Evolutionary conservation across 2,888 invertebrate genomes (phyloP), one percentile per base, ranked within the genome.

Genomic region (Xestia sexstrigata): DNA sequence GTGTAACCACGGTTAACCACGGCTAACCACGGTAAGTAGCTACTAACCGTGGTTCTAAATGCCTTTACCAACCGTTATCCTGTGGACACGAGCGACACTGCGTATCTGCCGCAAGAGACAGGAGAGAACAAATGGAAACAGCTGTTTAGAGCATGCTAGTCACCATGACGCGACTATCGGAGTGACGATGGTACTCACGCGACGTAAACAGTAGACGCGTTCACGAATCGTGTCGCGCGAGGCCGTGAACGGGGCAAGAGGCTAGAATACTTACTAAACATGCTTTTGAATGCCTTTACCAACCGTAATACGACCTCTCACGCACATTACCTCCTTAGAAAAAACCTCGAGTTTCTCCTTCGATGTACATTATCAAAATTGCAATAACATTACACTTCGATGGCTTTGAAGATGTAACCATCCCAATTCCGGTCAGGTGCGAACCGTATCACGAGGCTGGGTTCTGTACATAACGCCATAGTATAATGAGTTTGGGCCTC

Each of bases 381-480:
- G 87, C 80, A 88, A 88, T 88, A 88, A 79, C 82, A 87, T 87
- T 77, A 87, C 75, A 82, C 74, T 70, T 75, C 58, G 67, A 84
- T 86, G 63, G 73, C 69, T 88, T 83, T 80, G 73, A 78, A 78
- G 83, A 76, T 78, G n/a, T n/a, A n/a, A 75, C 76, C 65, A 87
- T 88, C 75, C 69, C 70, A 55, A 89, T 91, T 89, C 90, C 55
- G 78, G 89, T 91, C 90, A 91, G 89, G 90, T 90, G 82, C 87
- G 74, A 85, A 75, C 83, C 86, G 77, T 84, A 87, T 80, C 84
- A 76, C n/a, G 87, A 67, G 47, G 42, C 84, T 70, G 72, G 83
- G 80, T 83, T 88, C 81, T 70, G 86, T 86, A 87, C 76, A 85
- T 86, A 88, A 84, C 78, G 70, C 81, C 55, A 72, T 67, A 70